Conservation (phyloP, 2,888 invertebrate species). For the Lithophane socia region DNA sequence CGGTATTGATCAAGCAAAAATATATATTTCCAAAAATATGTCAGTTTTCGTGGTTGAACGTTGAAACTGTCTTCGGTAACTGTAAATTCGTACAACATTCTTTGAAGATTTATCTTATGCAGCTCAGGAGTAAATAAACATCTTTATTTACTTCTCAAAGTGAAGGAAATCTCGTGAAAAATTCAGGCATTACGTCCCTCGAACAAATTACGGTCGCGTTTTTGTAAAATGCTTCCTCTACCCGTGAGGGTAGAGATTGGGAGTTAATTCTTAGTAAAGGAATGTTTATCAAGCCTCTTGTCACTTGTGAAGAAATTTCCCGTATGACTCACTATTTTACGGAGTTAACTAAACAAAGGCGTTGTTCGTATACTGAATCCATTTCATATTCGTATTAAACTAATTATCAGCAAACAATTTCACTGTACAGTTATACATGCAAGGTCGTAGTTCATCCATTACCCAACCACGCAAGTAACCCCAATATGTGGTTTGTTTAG, state of each 20-base stretch:
- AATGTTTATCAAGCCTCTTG: neutral
- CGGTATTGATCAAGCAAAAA: neutral
- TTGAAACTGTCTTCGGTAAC: neutral
- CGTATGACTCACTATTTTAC: too few relatives aligned
- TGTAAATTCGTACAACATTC: neutral
- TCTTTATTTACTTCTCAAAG: constrained; percentile 51
- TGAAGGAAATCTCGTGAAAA: constrained; percentile 66
- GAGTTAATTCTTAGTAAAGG: constrained; percentile 14
- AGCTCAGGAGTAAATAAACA: constrained; percentile 59
- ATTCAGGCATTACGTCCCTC: constrained; percentile 64
- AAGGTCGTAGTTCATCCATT: constrained; percentile 7
- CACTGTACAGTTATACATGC: neutral
- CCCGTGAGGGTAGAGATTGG: neutral
- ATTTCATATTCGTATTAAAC: neutral
- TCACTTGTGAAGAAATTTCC: neutral
- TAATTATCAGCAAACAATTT: neutral
- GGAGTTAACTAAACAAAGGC: neutral
- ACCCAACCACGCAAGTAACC: constrained; percentile 2
- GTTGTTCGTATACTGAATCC: too few relatives aligned
- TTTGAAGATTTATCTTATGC: neutral
- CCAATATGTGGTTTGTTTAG: constrained; percentile 21
- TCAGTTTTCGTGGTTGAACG: neutral
- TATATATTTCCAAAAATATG: neutral
- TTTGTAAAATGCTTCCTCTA: constrained; percentile 32
- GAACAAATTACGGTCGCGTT: constrained; percentile 66